Conservation (phyloP, 2,113 vertebrate genomes). For the Calypte anna region DNA sequence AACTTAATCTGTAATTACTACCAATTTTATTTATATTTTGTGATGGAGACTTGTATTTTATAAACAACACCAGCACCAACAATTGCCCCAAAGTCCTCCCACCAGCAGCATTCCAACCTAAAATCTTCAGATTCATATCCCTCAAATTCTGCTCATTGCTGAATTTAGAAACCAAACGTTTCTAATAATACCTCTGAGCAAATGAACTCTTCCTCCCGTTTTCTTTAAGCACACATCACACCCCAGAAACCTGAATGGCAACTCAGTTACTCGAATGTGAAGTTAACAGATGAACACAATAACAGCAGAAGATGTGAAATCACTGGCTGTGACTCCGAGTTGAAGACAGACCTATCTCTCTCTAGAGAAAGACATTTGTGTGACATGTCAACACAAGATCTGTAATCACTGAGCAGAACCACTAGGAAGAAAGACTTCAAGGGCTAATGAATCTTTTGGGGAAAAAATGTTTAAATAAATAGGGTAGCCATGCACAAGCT, state of each 20-base stretch:
- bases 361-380: background rate
- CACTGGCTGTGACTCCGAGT: background rate
- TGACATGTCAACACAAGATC: background rate
- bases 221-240: background rate
- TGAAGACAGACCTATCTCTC: background rate
- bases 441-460: background rate
- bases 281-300: background rate
- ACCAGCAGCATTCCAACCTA: background rate
- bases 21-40: background rate
- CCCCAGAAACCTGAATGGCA: slow-evolving; percentile 12
- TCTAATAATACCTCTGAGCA: background rate
- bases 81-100: background rate
- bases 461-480: background rate
- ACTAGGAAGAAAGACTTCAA: background rate
- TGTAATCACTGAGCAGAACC: background rate
- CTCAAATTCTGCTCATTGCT: background rate
- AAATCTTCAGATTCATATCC: accelerated
- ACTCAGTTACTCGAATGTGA: background rate
- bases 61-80: background rate
- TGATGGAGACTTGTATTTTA: background rate
- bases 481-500: background rate
- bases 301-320: background rate
- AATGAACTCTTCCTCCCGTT: background rate
- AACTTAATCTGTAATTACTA: background rate
- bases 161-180: background rate